Percentiles rank a stretch among this genome's conserved stretches.
These are phyloP conservation scores for Trachurus trachurus DNA, from an alignment of 2,797 vertebrate genomes.

Conservation along the genomic window DNA sequence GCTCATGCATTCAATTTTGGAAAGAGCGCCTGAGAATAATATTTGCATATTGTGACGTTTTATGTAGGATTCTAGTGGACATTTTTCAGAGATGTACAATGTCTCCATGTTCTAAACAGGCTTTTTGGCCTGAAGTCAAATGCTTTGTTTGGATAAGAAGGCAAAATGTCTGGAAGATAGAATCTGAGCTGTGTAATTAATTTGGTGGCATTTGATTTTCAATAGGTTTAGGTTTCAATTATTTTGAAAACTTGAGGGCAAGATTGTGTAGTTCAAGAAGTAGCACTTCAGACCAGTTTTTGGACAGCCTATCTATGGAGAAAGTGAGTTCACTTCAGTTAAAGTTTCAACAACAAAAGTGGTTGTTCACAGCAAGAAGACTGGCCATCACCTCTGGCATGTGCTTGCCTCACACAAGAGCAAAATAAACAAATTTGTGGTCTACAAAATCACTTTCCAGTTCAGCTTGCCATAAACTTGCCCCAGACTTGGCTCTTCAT, in stretches of 20 bases:
- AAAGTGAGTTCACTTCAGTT: not conserved
- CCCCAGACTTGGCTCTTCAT: not conserved
- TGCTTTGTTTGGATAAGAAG: not conserved
- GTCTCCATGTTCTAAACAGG: not conserved
- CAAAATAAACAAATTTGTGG: not conserved
- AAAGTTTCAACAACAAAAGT: not conserved
- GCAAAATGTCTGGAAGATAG: not conserved
- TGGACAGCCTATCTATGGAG: not conserved
- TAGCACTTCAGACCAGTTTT: not conserved
- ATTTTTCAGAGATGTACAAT: not conserved
- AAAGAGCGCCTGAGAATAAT: not conserved
- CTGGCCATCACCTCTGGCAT: not conserved
- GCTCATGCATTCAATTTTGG: not conserved
- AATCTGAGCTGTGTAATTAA: not conserved
- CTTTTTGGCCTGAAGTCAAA: not conserved
- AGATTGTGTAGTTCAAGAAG: not conserved
- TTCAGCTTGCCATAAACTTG: constrained; percentile 6
- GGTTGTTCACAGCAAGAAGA: not conserved
- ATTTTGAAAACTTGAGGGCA: not conserved
- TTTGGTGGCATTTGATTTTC: not conserved
- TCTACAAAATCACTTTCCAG: constrained; percentile 8
- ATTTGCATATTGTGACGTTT: not conserved
- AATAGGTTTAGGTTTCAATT: not conserved
- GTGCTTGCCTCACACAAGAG: not conserved
- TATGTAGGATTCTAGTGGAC: not conserved